Percentiles rank a stretch among this genome's conserved stretches.
Evolutionary conservation across 2,797 vertebrate species (phyloP).

Genomic region (Trichosurus vulpecula): DNA sequence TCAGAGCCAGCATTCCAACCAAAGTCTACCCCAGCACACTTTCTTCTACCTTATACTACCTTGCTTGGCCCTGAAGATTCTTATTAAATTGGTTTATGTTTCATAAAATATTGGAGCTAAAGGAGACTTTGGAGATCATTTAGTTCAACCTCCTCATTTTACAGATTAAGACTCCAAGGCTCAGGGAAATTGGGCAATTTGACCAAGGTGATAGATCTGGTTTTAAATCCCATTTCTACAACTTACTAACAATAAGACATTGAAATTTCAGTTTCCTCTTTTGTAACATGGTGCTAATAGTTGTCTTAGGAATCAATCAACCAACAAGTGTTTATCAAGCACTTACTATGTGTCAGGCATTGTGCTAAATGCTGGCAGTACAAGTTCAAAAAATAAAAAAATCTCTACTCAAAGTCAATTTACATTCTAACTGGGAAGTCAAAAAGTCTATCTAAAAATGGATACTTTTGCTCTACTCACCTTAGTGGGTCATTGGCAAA

Average conservation of each 20-base stretch:
- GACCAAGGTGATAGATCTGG: neutral
- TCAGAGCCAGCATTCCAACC: neutral
- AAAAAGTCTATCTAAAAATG: neutral
- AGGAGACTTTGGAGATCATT: neutral
- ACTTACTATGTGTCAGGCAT: neutral
- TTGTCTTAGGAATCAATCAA: neutral
- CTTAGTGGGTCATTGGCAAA: neutral
- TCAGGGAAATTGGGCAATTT: neutral
- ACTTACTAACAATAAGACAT: neutral
- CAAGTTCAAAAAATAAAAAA: neutral
- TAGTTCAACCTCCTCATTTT: neutral
- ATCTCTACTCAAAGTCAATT: neutral
- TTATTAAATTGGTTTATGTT: neutral
- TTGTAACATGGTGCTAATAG: neutral
- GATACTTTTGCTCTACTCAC: neutral
- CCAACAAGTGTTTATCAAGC: neutral
- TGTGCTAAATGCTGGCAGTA: neutral
- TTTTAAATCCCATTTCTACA: neutral
- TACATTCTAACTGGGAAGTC: neutral
- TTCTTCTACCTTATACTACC: neutral
- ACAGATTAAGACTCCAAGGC: neutral
- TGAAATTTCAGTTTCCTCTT: neutral
- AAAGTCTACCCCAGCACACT: neutral
- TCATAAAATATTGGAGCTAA: neutral
- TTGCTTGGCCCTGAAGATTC: neutral